Evolutionary conservation across 2,113 vertebrate species (phyloP).

Genomic region (Ivindomyrus marchei): DNA sequence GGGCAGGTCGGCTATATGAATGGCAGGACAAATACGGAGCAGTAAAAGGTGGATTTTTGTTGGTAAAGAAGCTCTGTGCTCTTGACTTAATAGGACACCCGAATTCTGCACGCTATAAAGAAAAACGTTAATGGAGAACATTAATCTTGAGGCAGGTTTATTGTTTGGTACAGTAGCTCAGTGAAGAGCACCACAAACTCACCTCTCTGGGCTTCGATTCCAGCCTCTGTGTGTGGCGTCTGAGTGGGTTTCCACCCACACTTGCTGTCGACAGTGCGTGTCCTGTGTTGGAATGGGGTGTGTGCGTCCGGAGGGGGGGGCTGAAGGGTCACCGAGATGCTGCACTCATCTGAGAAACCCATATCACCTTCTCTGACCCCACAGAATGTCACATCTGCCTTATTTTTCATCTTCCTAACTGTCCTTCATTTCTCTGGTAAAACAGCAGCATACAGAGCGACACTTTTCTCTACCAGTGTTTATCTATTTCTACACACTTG

Average conservation of each 20-base stretch:
- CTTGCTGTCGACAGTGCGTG: neutral
- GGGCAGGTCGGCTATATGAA: neutral
- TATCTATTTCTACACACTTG: neutral
- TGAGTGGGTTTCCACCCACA: neutral
- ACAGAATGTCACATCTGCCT: neutral
- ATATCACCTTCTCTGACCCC: neutral
- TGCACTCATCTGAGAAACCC: neutral
- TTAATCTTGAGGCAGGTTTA: neutral
- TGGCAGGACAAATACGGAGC: neutral
- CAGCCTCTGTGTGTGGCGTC: neutral
- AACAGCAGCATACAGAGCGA: neutral
- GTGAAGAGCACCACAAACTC: neutral
- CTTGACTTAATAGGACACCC: neutral
- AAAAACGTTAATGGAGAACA: neutral
- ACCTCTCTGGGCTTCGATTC: neutral
- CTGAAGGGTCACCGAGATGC: neutral
- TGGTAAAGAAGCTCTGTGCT: neutral
- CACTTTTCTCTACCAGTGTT: neutral
- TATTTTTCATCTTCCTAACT: neutral
- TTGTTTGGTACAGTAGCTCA: neutral
- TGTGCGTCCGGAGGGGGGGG: neutral
- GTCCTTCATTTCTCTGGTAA: neutral
- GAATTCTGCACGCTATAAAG: neutral
- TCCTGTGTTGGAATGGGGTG: neutral
- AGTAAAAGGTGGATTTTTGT: neutral